A percentile compares a stretch with the other conserved stretches of the same genome.
Conservation (phyloP, 2,113 vertebrate genomes). For the Amblyopsis rosae region DNA sequence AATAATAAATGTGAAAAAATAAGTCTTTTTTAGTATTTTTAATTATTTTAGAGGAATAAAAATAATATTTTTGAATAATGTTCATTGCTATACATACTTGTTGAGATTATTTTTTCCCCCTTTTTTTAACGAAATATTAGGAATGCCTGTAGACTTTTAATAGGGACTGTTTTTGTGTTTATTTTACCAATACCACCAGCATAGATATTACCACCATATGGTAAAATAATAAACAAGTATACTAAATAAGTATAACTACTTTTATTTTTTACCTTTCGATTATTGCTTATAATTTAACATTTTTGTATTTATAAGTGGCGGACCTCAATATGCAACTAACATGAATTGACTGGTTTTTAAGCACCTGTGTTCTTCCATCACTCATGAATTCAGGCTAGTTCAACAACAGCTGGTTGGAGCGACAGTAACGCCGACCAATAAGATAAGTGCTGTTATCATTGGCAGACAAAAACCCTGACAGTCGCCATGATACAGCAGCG, state of each 20-base stretch:
- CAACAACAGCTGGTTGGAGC: conserved; percentile 66
- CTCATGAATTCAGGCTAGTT: conserved; percentile 47
- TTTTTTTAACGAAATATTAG: too few species aligned
- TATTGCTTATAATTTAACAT: background rate
- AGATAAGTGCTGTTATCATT: conserved; percentile 62
- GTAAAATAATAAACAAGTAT: too few species aligned
- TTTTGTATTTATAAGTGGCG: background rate
- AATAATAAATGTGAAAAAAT: background rate
- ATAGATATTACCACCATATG: too few species aligned
- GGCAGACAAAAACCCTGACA: conserved; percentile 60
- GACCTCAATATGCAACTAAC: background rate
- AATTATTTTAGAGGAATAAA: too few species aligned
- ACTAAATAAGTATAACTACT: background rate
- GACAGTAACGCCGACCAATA: conserved; percentile 57
- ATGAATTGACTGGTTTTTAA: background rate
- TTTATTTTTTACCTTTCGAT: too few species aligned
- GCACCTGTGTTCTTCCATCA: background rate
- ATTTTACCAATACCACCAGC: too few species aligned
- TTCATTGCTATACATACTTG: too few species aligned
- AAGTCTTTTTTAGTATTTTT: background rate
- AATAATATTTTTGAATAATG: too few species aligned
- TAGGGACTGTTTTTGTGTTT: too few species aligned
- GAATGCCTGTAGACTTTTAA: too few species aligned
- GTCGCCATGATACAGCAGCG: conserved; percentile 87
- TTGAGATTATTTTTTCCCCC: too few species aligned